phyloP scores from a whole-genome alignment of 2,888 invertebrate genomes.

The Drosophila birchii region DNA sequence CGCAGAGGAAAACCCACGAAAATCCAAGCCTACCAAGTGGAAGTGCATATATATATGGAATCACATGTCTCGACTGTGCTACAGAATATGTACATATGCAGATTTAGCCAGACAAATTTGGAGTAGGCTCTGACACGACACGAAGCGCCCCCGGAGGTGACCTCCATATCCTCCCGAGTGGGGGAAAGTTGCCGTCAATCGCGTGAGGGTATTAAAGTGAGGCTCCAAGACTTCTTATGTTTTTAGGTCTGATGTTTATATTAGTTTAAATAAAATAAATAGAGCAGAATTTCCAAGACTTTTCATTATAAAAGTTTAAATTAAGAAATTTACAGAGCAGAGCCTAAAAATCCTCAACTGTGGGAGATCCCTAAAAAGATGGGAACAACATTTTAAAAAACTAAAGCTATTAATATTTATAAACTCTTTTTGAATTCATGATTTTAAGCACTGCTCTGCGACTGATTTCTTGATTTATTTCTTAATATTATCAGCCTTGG shows the following conservation, averaged over 20 bases:
- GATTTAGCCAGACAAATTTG: conserved; percentile 17
- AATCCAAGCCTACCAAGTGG: neutral
- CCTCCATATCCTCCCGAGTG: conserved; percentile 4
- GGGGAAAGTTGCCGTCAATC: conserved; percentile 9
- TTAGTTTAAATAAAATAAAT: neutral
- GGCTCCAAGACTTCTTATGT: neutral
- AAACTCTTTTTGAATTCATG: neutral
- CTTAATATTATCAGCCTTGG: neutral
- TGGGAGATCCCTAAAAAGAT: neutral
- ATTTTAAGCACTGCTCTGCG: neutral
- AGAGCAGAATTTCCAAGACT: neutral
- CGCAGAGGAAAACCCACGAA: conserved; percentile 27
- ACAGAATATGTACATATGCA: conserved; percentile 16
- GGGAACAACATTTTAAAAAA: no score
- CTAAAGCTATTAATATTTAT: no score
- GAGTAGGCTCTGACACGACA: conserved; percentile 17
- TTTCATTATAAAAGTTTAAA: no score
- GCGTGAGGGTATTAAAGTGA: neutral
- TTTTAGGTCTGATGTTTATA: neutral
- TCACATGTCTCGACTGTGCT: neutral
- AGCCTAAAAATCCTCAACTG: neutral
- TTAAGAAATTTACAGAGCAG: neutral
- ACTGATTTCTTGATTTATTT: neutral
- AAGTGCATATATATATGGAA: conserved; percentile 2
- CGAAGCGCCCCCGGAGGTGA: conserved; percentile 12